Base-by-base conservation (phyloP, 1,140 invertebrate species). In the Neodiprion lecontei region DNA sequence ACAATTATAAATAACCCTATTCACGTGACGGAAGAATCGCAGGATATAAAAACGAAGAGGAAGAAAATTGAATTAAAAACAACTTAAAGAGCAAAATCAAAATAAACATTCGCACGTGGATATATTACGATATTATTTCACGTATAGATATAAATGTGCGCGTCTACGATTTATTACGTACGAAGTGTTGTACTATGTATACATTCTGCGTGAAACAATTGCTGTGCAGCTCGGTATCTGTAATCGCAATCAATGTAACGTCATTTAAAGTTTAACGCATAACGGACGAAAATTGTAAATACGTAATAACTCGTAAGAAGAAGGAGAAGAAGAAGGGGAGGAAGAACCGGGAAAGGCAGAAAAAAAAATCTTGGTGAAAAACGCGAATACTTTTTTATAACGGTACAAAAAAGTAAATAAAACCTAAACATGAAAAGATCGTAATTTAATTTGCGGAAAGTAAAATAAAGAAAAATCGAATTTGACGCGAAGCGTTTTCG, bases 401-500 rank as follows among this genome's bases (percentile, higher is more conserved):
- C 17, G 17, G 17, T 21, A 21, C 0, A 21, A 21, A 21, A 21
- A 21, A 21, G 17, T 11, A 61, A 61, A 61, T 61, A 61, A 61
- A 11, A 61, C 10, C n/a, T 61, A 11, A 11, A 11, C 10, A 61
- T 11, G n/a, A 61, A 61, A 61, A n/a, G 53, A 61, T 11, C 10
- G n/a, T 11, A 11, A 61, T 61, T 61, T 61, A 61, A 61, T 11
- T 61, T 61, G 10, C 10, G n/a, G n/a, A 61, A 61, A 61, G n/a
- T 61, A 61, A 61, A 11, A 11, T 11, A 61, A 61, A 61, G n/a
- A n/a, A 11, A 61, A 61, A 11, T 11, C 53, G 53, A 11, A 61
- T 61, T 61, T n/a, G 53, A 11, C n/a, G 53, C n/a, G n/a, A 61
- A 61, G n/a, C n/a, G 53, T 61, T n/a, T n/a, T 61, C 53, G 53